A percentile compares a stretch with the other conserved stretches of the same genome.
phyloP scores from a whole-genome alignment of 2,888 invertebrate species.

The Spisula subtruncata region DNA sequence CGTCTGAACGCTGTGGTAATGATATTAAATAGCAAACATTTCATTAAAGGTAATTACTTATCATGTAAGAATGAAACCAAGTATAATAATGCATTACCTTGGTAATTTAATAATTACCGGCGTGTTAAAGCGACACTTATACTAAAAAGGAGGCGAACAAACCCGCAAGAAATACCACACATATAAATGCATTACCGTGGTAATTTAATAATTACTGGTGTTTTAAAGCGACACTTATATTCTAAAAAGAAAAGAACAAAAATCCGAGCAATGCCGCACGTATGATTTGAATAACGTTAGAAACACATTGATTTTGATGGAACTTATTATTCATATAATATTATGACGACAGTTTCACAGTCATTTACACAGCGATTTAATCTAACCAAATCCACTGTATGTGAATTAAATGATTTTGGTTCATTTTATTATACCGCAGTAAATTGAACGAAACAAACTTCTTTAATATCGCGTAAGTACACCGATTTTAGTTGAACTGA shows the following conservation, averaged over 20 bases:
- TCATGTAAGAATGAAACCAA: slow-evolving; percentile 39
- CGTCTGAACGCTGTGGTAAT: not conserved
- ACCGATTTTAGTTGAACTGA: no score
- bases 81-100: slow-evolving; percentile 33
- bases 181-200: slow-evolving; percentile 17
- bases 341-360: not conserved
- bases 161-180: not conserved
- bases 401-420: no score
- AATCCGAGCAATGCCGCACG: not conserved
- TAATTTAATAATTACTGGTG: slow-evolving; percentile 35
- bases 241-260: not conserved
- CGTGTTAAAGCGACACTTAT: slow-evolving; percentile 1
- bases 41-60: slow-evolving; percentile 38
- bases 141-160: not conserved
- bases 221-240: not conserved
- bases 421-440: no score
- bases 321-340: not conserved
- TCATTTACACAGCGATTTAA: no score
- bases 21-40: slow-evolving; percentile 1
- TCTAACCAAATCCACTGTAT: no score
- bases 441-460: no score
- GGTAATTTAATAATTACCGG: slow-evolving; percentile 36
- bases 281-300: no score
- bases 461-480: no score
- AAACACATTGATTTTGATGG: no score